Evolutionary conservation across 1,140 invertebrate genomes (phyloP).

Genomic region (Ips typographus): DNA sequence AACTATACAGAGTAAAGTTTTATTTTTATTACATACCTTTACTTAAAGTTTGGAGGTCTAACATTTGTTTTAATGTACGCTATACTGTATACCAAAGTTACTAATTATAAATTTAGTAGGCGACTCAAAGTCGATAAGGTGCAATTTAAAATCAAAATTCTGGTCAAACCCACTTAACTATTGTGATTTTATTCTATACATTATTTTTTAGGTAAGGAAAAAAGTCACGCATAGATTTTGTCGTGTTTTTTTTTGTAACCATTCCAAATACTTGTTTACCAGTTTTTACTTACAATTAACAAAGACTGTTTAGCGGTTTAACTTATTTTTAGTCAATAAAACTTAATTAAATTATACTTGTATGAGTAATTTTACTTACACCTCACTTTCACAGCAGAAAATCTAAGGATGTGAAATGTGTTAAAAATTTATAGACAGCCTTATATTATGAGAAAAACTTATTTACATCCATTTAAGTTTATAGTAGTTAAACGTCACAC

Average conservation of each 20-base stretch:
- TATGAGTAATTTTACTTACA: too few species aligned
- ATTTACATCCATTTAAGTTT: too few species aligned
- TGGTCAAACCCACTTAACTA: too few species aligned
- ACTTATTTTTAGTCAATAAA: conserved; percentile 4
- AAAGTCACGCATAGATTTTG: background rate
- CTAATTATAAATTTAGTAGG: background rate
- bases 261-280: conserved; percentile 12
- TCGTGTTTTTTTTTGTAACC: conserved; percentile 9
- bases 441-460: too few species aligned
- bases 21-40: background rate
- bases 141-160: background rate
- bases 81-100: background rate
- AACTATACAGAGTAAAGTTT: too few species aligned
- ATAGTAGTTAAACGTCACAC: too few species aligned
- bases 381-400: too few species aligned
- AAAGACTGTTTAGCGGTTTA: conserved; percentile 15
- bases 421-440: too few species aligned
- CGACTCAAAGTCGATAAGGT: background rate
- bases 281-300: conserved; percentile 11
- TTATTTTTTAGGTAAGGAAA: background rate
- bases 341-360: background rate
- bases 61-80: background rate
- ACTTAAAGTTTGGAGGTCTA: background rate
- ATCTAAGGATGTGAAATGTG: too few species aligned
- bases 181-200: background rate